Evolutionary conservation across 2,888 invertebrate species (phyloP).

Genomic region (Meliscaeva auricollis): DNA sequence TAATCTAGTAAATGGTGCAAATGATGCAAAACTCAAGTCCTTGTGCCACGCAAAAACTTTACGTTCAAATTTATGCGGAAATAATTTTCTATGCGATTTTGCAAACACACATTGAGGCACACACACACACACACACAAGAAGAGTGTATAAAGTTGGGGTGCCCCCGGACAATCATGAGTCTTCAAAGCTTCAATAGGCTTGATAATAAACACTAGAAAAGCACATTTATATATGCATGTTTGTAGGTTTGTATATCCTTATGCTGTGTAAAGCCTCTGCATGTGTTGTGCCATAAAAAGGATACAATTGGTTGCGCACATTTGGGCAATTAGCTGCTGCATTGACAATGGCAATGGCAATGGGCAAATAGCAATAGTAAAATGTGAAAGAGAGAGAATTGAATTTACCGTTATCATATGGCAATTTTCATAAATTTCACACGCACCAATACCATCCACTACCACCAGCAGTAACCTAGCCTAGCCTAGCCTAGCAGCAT

Average conservation of each 20-base stretch:
- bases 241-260: background rate
- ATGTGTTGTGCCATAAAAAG: slow-evolving; percentile 64
- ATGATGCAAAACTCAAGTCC: slow-evolving; percentile 28
- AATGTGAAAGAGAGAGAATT: slow-evolving; percentile 53
- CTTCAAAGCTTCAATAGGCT: slow-evolving; percentile 50
- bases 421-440: slow-evolving; percentile 76
- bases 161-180: slow-evolving; percentile 5
- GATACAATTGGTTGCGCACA: slow-evolving; percentile 75
- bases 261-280: too few relatives aligned
- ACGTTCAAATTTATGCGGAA: slow-evolving; percentile 65
- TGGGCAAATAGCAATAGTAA: background rate
- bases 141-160: background rate
- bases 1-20: slow-evolving; percentile 44
- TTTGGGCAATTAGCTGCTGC: slow-evolving; percentile 75
- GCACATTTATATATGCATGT: background rate
- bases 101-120: slow-evolving; percentile 15
- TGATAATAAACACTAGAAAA: slow-evolving; percentile 12
- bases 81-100: slow-evolving; percentile 71
- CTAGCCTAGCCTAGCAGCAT: slow-evolving; percentile 13
- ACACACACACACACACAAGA: too few relatives aligned
- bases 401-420: slow-evolving; percentile 76
- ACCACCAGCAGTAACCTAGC: background rate
- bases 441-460: slow-evolving; percentile 73
- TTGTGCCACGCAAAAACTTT: slow-evolving; percentile 47
- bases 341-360: slow-evolving; percentile 24